Percentiles rank a stretch among this genome's conserved stretches.
These are phyloP conservation scores for Dipodomys stephensi DNA, from an alignment of 2,113 vertebrate species.

Conservation along the genomic window DNA sequence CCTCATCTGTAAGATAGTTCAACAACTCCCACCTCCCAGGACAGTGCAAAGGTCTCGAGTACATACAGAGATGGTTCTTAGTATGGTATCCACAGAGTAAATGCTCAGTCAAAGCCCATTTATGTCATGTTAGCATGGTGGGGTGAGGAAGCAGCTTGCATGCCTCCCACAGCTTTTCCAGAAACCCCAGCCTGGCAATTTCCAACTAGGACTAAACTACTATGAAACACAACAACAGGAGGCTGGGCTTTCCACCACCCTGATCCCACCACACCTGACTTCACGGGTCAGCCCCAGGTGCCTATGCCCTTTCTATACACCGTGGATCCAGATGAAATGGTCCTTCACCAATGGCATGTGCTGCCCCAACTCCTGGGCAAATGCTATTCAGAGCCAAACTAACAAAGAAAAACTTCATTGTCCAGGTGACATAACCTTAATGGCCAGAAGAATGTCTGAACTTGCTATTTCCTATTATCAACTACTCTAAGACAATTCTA, in stretches of 20 bases:
- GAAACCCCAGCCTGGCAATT: not conserved
- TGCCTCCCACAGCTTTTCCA: not conserved
- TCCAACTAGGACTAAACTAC: not conserved
- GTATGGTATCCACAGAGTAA: not conserved
- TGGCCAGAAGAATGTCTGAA: not conserved
- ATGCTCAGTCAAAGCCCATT: rapidly evolving
- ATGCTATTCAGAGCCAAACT: not conserved
- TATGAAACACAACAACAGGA: not conserved
- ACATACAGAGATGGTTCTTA: not conserved
- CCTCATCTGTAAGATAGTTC: not conserved
- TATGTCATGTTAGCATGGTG: too few species aligned
- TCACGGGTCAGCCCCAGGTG: not conserved
- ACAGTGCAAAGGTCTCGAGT: too few species aligned
- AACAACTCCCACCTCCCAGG: not conserved
- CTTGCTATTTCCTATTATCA: not conserved
- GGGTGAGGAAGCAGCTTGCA: not conserved
- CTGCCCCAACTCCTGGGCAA: not conserved
- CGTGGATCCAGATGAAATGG: rapidly evolving
- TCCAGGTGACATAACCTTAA: not conserved
- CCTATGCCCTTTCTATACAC: not conserved
- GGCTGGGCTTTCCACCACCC: not conserved
- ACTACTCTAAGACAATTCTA: not conserved
- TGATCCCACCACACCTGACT: not conserved
- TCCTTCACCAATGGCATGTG: not conserved
- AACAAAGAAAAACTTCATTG: not conserved